Evolutionary conservation across 2,888 invertebrate genomes (phyloP), one percentile per base, ranked within the genome.

Genomic region (Parnassius glacialis): DNA sequence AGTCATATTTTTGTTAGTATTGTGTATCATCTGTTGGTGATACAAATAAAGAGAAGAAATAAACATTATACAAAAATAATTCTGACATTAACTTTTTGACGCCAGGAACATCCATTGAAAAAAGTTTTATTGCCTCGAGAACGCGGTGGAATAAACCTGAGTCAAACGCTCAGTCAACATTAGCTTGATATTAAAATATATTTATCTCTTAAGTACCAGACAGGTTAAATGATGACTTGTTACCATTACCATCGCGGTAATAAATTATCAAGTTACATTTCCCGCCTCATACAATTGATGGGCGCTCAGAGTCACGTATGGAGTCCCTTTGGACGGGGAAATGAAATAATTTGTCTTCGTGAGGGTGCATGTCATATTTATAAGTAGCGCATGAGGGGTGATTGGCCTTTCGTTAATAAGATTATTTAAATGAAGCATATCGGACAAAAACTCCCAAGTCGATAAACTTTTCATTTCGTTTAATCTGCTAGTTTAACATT

Each of bases 341-440:
- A 90, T 91, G 90, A 91, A 91, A 90, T 89, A 88, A 91, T 91
- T 90, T 90, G 90, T 90, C 91, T 87, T 81, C 77, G 81, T 78
- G 75, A 84, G 90, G 90, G 91, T 90, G 90, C 87, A 90, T 90
- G 88, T 88, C 87, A 87, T 90, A 90, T 89, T 85, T 84, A 76
- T 78, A 78, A 71, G 70, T 68, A 57, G 68, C 59, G 67, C 66
- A 58, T 61, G 59, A 70, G 81, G 82, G 90, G 84, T 87, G 85
- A 89, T 86, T 71, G 87, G 85, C 81, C 86, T 75, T 13, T 10
- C 13, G 13, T 48, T 60, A 45, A 34, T 34, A 34, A 34, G 41
- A 54, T 58, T 45, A 59, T 55, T 62, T 45, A 45, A 51, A 25
- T 48, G 43, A 43, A 9, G 34, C 57, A 47, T 25, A 57, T 62